phyloP scores from a whole-genome alignment of 2,888 invertebrate species.

The Fragum fragum region DNA sequence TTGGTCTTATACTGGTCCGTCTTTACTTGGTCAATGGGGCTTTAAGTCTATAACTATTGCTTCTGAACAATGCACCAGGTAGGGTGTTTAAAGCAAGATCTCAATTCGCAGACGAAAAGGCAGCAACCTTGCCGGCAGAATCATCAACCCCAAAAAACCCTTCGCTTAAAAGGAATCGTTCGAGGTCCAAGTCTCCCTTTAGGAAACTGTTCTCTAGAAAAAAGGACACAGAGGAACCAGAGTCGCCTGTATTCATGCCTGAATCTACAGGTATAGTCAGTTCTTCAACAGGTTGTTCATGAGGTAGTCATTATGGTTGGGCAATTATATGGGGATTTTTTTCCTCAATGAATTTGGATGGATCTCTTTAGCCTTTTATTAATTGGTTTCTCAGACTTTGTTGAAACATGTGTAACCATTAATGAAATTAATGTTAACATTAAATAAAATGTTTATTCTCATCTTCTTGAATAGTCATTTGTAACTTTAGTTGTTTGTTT shows the following conservation, averaged over 20 bases:
- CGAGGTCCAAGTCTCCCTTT: constrained; percentile 97
- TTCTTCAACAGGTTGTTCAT: too few species aligned
- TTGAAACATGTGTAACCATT: too few species aligned
- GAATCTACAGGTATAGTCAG: constrained; percentile 40
- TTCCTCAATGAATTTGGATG: too few species aligned
- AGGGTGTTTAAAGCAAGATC: not conserved
- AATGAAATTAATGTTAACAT: too few species aligned
- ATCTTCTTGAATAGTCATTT: too few species aligned
- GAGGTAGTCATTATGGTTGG: too few species aligned
- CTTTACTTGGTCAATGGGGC: constrained; percentile 5
- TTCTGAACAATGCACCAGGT: not conserved
- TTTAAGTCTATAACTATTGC: not conserved
- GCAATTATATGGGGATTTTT: too few species aligned
- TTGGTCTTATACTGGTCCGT: not conserved
- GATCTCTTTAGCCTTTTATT: too few species aligned
- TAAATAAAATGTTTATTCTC: too few species aligned
- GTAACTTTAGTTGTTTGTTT: too few species aligned
- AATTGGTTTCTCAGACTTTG: too few species aligned
- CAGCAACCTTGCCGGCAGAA: constrained; percentile 27
- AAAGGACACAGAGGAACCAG: constrained; percentile 61
- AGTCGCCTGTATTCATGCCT: constrained; percentile 84
- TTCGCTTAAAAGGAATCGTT: constrained; percentile 90
- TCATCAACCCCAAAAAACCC: constrained; percentile 14
- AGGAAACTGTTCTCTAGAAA: constrained; percentile 87
- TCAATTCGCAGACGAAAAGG: constrained; percentile 13